Conservation (phyloP, 2,113 vertebrate genomes). For the Brevimyrus niger region DNA sequence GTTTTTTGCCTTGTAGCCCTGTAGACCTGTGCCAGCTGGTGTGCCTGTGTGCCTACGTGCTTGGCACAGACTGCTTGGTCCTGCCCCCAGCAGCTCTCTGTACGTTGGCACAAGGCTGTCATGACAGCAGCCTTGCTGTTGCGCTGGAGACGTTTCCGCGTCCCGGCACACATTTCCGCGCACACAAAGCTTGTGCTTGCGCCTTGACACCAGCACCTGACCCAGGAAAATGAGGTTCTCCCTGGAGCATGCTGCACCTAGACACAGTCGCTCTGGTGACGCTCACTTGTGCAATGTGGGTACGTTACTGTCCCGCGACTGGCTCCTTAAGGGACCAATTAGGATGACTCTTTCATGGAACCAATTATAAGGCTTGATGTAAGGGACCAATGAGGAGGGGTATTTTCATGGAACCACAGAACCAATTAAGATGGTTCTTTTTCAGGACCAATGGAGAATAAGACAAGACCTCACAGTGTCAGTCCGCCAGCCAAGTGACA, state of each 20-base stretch:
- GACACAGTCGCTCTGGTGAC: background rate
- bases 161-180: background rate
- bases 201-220: background rate
- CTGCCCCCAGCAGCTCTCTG: background rate
- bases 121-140: background rate
- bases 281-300: background rate
- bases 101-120: background rate
- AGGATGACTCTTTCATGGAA: background rate
- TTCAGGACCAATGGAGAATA: background rate
- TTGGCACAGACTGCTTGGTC: background rate
- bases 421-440: constrained; percentile 4
- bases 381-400: background rate
- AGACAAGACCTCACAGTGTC: background rate
- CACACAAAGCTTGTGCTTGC: background rate
- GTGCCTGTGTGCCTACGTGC: background rate
- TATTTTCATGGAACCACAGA: background rate
- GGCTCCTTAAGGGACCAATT: constrained; percentile 2
- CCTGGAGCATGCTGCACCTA: background rate
- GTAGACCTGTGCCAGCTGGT: background rate
- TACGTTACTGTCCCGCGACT: background rate
- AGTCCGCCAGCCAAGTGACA: background rate
- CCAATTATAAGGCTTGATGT: background rate
- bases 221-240: background rate
- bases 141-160: background rate
- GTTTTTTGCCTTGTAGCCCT: background rate